Evolutionary conservation across 37 sponge, comb jelly and placozoan species (phyloP), one percentile per base, ranked within the genome.

Genomic region (Haliclona indistincta): DNA sequence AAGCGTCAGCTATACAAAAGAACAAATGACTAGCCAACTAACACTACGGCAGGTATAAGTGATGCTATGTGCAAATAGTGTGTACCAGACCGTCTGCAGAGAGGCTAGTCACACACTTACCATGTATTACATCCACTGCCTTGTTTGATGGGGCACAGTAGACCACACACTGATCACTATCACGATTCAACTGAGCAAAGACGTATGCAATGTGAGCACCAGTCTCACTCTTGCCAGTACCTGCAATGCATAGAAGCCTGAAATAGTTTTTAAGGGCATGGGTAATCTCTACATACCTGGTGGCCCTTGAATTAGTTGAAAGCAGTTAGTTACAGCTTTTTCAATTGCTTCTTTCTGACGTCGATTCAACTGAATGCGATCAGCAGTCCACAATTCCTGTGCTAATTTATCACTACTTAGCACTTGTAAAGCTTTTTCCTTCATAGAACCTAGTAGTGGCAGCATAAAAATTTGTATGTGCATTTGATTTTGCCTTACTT

Each of bases 141-240:
- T 81, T 81, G 39, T 90, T 85, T 20, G 91, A 84, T 42, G 86
- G 82, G 30, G 77, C 86, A 90, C 91, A 85, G 70, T 90, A 90
- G 23, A 90, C 38, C 1, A 90, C 91, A 77, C 75, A 67, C 13
- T 47, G 8, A 47, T 47, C 13, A 43, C 8, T 2, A 2, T 4
- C 5, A 5, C 34, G 47, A 25, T 89, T 89, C 17, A 38, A 29
- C 72, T 61, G 60, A 0, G 80, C 85, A 67, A 89, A 80, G 0
- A 54, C 68, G 36, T 81, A 89, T 10, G 90, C 90, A 41, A 89
- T 67, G 37, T 89, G 90, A 22, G 90, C 90, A 54, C 90, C 90
- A 65, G 86, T 84, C 7, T 66, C 85, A 76, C 86, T 84, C 73
- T 89, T 89, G 0, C 90, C 90, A 51, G 90, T 89, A 1, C 90